Conservation (phyloP, 2,888 invertebrate species). For the Drosophila trichaetosa region DNA sequence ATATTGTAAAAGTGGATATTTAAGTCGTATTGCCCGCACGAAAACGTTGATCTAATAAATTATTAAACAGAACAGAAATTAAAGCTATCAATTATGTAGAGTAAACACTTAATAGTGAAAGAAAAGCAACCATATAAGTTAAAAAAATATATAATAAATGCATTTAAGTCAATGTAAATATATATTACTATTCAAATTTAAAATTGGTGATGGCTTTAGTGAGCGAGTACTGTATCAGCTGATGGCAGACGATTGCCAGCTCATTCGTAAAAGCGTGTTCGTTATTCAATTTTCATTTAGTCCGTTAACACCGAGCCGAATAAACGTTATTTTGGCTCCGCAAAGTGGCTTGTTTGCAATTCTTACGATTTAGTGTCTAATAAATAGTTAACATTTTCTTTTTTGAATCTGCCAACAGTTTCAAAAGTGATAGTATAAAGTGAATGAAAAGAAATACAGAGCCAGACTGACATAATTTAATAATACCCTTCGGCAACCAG, state of each 20-base stretch:
- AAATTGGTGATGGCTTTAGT: not conserved
- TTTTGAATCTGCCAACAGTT: not conserved
- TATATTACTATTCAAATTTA: not conserved
- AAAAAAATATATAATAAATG: not conserved
- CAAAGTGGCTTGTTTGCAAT: not conserved
- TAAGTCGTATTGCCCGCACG: not conserved
- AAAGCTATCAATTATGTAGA: not conserved
- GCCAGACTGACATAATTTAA: not conserved
- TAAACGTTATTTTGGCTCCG: constrained; percentile 37
- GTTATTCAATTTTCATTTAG: constrained; percentile 54
- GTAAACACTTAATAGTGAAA: not conserved
- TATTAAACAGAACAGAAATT: not conserved
- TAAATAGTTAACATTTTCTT: constrained; percentile 3
- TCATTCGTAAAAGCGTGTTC: constrained; percentile 11
- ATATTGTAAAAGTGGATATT: not conserved
- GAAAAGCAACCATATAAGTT: not conserved
- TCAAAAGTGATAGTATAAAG: constrained; percentile 12
- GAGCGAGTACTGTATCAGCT: constrained; percentile 43
- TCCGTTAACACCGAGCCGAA: constrained; percentile 52
- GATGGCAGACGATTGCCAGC: constrained; percentile 18
- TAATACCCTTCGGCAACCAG: not conserved
- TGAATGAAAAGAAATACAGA: not conserved
- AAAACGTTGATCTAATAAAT: not conserved
- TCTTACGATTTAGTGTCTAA: not conserved
- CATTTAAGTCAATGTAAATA: not conserved